A percentile compares a stretch with the other conserved stretches of the same genome.
These are phyloP conservation scores for Polietes domitor DNA, from an alignment of 2,888 invertebrate genomes.

Conservation along the genomic window DNA sequence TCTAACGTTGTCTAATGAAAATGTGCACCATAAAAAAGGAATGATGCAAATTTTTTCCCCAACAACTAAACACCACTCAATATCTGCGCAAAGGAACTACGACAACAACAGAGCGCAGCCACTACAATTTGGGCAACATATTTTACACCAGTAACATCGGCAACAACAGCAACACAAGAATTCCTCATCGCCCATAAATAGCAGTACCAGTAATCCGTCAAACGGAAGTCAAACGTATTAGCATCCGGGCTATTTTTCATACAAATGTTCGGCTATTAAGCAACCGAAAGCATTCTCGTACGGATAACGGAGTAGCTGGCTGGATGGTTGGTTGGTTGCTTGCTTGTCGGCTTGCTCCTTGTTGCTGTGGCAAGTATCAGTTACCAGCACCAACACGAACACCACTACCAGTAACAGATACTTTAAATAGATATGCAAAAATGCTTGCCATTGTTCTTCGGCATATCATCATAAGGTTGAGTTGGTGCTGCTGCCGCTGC, in stretches of 20 bases:
- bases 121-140: slow-evolving; percentile 23
- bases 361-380: slow-evolving; percentile 1
- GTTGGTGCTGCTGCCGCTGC: slow-evolving; percentile 52
- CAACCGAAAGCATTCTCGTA: slow-evolving; percentile 55
- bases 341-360: not conserved
- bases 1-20: slow-evolving; percentile 28
- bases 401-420: slow-evolving; percentile 49
- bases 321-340: not conserved
- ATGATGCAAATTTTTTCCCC: slow-evolving; percentile 40
- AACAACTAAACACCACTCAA: slow-evolving; percentile 29
- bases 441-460: slow-evolving; percentile 53
- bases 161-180: not conserved
- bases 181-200: slow-evolving; percentile 60
- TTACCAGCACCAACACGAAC: slow-evolving; percentile 11
- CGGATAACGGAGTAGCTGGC: not conserved
- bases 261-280: slow-evolving; percentile 75
- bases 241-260: slow-evolving; percentile 79
- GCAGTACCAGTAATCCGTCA: slow-evolving; percentile 76
- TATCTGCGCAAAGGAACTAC: slow-evolving; percentile 45
- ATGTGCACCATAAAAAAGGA: slow-evolving; percentile 27
- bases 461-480: slow-evolving; percentile 55
- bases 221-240: slow-evolving; percentile 80
- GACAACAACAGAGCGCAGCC: slow-evolving; percentile 56
- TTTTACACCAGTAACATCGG: slow-evolving; percentile 15
- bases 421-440: slow-evolving; percentile 64